phyloP scores from a whole-genome alignment of 2,888 invertebrate species.

The Nephrotoma flavescens region DNA sequence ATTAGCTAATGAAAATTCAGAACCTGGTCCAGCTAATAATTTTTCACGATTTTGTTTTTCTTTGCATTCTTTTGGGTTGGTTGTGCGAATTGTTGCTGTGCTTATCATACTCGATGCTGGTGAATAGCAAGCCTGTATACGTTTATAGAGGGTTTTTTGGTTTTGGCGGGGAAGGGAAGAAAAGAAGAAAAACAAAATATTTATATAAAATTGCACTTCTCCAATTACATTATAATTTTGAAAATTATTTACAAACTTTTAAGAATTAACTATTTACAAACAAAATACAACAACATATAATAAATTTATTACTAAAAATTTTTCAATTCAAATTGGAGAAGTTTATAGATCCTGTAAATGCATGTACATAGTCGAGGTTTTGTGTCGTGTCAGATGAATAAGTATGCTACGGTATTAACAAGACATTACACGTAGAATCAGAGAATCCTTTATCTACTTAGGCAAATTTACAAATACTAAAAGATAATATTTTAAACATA shows the following conservation, averaged over 20 bases:
- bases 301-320: background rate
- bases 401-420: no score
- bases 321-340: background rate
- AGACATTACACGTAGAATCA: no score
- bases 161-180: slow-evolving; percentile 5
- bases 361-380: background rate
- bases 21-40: slow-evolving; percentile 48
- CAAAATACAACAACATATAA: background rate
- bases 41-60: slow-evolving; percentile 61
- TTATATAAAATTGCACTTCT: background rate
- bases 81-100: slow-evolving; percentile 49
- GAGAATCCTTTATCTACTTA: no score
- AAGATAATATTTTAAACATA: no score
- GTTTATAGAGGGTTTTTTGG: background rate
- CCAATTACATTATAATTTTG: background rate
- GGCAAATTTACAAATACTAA: no score
- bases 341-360: background rate
- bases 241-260: background rate
- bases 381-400: no score
- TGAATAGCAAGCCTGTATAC: slow-evolving; percentile 51
- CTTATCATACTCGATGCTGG: slow-evolving; percentile 52
- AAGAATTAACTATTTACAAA: background rate
- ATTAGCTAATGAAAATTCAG: slow-evolving; percentile 61
- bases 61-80: slow-evolving; percentile 58
- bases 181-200: slow-evolving; percentile 7